Evolutionary conservation across 37 sponge, comb jelly and placozoan genomes (phyloP).

Genomic region (Spongia lamella): DNA sequence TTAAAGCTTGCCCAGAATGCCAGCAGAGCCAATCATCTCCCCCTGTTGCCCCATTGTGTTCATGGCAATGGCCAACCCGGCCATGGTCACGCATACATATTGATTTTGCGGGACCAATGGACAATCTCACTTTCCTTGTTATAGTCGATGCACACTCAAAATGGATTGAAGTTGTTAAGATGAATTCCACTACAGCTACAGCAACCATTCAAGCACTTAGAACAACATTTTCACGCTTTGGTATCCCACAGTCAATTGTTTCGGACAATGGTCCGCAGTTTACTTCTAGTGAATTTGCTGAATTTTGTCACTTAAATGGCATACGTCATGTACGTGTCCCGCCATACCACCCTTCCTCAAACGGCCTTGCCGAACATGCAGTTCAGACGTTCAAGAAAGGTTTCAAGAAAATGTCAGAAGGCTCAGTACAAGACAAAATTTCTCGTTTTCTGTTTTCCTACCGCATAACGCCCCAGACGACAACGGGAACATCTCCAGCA

Average conservation of each 20-base stretch:
- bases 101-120: too few species aligned
- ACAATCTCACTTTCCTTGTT: too few species aligned
- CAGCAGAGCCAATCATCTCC: conserved; percentile 8
- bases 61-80: conserved; percentile 1
- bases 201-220: too few species aligned
- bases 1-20: too few species aligned
- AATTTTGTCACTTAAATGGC: conserved; percentile 11
- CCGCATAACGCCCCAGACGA: background rate
- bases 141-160: too few species aligned
- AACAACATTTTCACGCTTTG: too few species aligned
- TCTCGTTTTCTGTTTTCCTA: conserved; percentile 1
- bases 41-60: background rate
- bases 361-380: conserved; percentile 20
- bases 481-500: background rate
- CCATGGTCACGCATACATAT: too few species aligned
- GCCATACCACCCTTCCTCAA: conserved; percentile 10
- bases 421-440: background rate
- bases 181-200: too few species aligned
- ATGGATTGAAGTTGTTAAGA: too few species aligned
- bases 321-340: conserved; percentile 17
- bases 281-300: conserved; percentile 8
- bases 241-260: too few species aligned
- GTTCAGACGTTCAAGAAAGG: conserved; percentile 27
- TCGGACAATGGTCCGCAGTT: conserved; percentile 19
- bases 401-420: too few species aligned